phyloP scores from a whole-genome alignment of 1,140 invertebrate species.

The Nilaparvata lugens region DNA sequence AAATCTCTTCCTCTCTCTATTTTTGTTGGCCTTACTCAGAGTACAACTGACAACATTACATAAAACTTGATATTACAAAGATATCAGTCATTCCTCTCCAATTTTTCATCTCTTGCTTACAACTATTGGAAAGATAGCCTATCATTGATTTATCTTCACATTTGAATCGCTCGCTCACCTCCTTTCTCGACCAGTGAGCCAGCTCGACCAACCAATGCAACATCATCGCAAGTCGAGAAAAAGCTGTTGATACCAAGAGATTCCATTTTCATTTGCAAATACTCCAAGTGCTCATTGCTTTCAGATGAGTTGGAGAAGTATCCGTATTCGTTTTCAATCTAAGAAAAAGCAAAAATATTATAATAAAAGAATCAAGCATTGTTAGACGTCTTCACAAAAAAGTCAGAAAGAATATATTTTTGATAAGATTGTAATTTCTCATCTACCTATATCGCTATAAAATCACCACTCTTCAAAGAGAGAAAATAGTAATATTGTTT shows the following conservation, averaged over 20 bases:
- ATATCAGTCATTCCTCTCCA: too few relatives aligned
- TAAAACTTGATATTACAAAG: too few relatives aligned
- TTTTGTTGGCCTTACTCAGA: too few relatives aligned
- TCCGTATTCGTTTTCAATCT: slow-evolving; percentile 18
- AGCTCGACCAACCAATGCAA: background rate
- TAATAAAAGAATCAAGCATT: background rate
- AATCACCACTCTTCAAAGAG: background rate
- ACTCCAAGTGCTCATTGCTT: slow-evolving; percentile 2
- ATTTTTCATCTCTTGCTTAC: too few relatives aligned
- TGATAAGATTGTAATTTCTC: background rate
- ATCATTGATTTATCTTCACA: too few relatives aligned
- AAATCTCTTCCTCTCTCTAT: too few relatives aligned
- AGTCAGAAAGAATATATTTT: background rate
- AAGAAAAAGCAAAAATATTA: background rate
- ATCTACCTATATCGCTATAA: background rate
- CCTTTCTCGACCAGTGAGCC: slow-evolving; percentile 5
- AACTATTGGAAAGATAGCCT: too few relatives aligned
- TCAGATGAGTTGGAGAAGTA: background rate
- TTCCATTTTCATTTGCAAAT: background rate
- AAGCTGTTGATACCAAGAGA: slow-evolving; percentile 5
- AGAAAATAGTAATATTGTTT: too few relatives aligned
- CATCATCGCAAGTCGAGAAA: slow-evolving; percentile 1
- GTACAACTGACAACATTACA: too few relatives aligned
- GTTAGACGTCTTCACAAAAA: background rate
- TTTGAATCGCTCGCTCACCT: background rate